These are phyloP conservation scores for Chiloscyllium punctatum DNA, from an alignment of 2,797 vertebrate genomes.

Conservation along the genomic window DNA sequence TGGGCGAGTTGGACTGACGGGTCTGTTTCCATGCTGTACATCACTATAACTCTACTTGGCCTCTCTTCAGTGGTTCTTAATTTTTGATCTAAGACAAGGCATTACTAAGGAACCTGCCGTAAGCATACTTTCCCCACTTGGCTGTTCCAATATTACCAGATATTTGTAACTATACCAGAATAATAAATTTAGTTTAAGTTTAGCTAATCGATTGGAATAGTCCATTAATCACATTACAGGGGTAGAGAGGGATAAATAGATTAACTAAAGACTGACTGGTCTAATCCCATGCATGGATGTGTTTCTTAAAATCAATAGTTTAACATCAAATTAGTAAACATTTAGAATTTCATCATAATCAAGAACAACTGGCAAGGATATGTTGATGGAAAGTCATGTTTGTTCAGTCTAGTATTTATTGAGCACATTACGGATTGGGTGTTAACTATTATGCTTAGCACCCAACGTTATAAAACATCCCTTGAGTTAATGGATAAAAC, in stretches of 20 bases:
- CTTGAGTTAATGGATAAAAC: not conserved
- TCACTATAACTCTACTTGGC: not conserved
- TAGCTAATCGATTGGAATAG: not conserved
- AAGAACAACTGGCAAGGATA: not conserved
- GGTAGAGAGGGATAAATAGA: not conserved
- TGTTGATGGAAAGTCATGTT: not conserved
- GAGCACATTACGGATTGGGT: not conserved
- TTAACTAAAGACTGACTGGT: not conserved
- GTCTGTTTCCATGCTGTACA: no score
- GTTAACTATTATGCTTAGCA: not conserved
- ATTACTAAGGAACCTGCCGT: not conserved
- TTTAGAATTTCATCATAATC: not conserved
- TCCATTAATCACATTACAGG: not conserved
- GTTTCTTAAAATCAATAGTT: not conserved
- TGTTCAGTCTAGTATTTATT: not conserved
- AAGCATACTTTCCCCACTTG: not conserved
- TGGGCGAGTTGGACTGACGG: no score
- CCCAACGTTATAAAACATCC: not conserved
- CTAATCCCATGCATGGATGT: not conserved
- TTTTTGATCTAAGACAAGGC: no score
- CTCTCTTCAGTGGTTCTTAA: not conserved
- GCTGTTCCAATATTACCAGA: not conserved
- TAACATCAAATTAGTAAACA: not conserved
- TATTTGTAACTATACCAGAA: no score
- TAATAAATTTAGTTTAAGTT: not conserved